Percentiles rank a stretch among this genome's conserved stretches.
phyloP scores from a whole-genome alignment of 2,888 invertebrate species.

The Campoletis raptor region DNA sequence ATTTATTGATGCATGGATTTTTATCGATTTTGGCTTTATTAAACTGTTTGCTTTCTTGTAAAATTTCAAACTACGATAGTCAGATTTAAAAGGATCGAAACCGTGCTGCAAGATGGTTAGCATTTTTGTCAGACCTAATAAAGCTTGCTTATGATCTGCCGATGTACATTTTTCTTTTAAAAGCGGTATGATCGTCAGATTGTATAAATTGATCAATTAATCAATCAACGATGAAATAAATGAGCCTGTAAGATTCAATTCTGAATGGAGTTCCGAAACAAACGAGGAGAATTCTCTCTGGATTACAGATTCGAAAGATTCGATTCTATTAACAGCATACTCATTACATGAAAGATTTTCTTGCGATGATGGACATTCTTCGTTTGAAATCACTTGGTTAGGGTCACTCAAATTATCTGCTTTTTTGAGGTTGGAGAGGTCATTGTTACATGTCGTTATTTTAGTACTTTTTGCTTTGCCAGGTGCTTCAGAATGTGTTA shows the following conservation, averaged over 20 bases:
- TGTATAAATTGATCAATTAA: constrained; percentile 21
- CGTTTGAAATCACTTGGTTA: neutral
- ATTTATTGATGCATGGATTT: constrained; percentile 44
- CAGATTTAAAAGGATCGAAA: constrained; percentile 31
- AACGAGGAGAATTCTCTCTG: constrained; percentile 21
- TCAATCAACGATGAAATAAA: constrained; percentile 15
- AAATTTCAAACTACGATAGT: constrained; percentile 16
- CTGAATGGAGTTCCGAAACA: constrained; percentile 26
- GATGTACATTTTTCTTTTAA: constrained; percentile 18
- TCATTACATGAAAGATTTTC: neutral
- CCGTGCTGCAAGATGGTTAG: constrained; percentile 17
- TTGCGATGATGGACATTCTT: constrained; percentile 13
- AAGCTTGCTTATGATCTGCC: constrained; percentile 17
- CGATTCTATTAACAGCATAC: neutral
- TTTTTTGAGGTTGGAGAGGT: neutral
- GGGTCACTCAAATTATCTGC: neutral
- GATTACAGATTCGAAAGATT: constrained; percentile 22
- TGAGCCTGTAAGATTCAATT: constrained; percentile 32
- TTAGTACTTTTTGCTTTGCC: constrained; percentile 14
- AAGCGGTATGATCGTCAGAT: constrained; percentile 23
- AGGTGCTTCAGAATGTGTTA: constrained; percentile 49
- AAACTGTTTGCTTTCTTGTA: constrained; percentile 26
- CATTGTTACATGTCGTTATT: constrained; percentile 1
- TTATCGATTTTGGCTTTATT: constrained; percentile 49
- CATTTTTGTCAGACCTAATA: constrained; percentile 12